phyloP scores from a whole-genome alignment of 2,113 vertebrate genomes.

The Rhynchomys soricoides region DNA sequence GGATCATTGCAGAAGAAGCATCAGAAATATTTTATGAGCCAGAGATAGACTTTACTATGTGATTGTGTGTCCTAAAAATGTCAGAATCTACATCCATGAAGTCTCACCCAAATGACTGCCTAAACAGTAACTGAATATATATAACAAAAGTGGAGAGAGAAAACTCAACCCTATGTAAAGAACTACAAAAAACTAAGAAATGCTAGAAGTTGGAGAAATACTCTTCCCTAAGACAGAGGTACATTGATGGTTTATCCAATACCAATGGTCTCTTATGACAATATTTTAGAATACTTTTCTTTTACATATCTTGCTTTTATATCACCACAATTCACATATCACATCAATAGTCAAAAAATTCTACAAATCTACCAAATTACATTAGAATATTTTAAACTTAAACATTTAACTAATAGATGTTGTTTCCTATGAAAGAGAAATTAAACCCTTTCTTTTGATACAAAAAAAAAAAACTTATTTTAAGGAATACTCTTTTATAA shows the following conservation, averaged over 20 bases:
- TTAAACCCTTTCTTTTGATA: not conserved
- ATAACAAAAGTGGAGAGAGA: not conserved
- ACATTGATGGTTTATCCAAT: not conserved
- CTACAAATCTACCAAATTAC: not conserved
- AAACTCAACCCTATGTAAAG: no score
- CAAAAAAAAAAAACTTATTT: not conserved
- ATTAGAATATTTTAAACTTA: not conserved
- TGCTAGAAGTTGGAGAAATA: not conserved
- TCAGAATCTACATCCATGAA: not conserved
- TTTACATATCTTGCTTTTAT: not conserved
- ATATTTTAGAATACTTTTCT: not conserved
- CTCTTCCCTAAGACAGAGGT: not conserved
- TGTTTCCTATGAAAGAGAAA: not conserved
- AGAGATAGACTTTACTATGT: not conserved
- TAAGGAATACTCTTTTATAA: not conserved
- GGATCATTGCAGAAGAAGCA: not conserved
- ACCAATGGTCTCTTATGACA: not conserved
- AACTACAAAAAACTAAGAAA: not conserved
- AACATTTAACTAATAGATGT: not conserved
- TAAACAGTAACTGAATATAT: not conserved
- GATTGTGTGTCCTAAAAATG: not conserved
- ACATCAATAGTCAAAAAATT: not conserved
- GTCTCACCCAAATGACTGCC: not conserved
- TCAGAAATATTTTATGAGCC: not conserved
- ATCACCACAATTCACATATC: not conserved